These are phyloP conservation scores for Drosophila longiperda DNA, from an alignment of 2,888 invertebrate genomes.

Conservation along the genomic window DNA sequence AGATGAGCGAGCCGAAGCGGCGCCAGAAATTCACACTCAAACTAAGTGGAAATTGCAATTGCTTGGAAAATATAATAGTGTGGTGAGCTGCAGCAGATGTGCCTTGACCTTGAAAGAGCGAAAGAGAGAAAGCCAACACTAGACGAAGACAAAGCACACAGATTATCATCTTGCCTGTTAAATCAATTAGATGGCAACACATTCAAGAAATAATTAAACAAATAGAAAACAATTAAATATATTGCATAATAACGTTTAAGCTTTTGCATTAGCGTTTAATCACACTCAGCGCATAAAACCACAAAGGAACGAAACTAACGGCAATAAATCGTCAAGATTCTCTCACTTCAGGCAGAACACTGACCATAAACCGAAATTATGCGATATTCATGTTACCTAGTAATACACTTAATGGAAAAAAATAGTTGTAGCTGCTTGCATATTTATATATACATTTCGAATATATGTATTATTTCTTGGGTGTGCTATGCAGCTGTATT, in stretches of 20 bases:
- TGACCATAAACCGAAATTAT: background rate
- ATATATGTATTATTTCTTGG: too few relatives aligned
- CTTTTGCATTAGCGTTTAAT: background rate
- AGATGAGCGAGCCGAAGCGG: conserved; percentile 21
- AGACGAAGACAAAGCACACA: background rate
- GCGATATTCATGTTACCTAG: background rate
- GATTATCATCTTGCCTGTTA: background rate
- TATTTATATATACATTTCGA: background rate
- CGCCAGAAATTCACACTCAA: conserved; percentile 44
- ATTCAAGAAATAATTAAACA: background rate
- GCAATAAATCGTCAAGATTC: background rate
- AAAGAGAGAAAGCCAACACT: background rate
- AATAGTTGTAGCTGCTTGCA: too few relatives aligned
- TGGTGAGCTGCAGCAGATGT: conserved; percentile 27
- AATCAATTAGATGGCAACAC: background rate
- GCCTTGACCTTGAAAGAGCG: conserved; percentile 15
- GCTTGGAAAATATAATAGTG: conserved; percentile 37
- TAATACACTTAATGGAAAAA: too few relatives aligned
- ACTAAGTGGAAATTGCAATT: conserved; percentile 49
- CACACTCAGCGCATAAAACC: background rate
- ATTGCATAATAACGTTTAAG: background rate
- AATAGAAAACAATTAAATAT: background rate
- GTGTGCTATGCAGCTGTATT: background rate
- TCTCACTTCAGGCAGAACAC: background rate
- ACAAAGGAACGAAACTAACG: background rate